Percentiles rank a stretch among this genome's conserved stretches.
phyloP scores from a whole-genome alignment of 1,140 invertebrate genomes.

The Zeugodacus cucurbitae region DNA sequence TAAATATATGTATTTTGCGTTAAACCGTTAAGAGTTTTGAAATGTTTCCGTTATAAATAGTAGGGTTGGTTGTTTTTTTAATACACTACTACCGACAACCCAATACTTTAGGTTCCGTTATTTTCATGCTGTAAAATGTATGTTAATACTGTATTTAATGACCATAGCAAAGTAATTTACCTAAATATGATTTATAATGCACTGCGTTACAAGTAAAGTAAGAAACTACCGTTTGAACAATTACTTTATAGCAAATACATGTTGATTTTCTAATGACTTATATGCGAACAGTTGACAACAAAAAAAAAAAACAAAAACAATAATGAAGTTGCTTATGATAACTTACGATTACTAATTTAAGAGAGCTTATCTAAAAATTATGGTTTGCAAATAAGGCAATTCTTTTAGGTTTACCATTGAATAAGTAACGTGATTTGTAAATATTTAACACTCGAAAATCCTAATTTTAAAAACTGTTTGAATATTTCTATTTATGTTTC shows the following conservation, averaged over 20 bases:
- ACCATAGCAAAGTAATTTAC: conserved; percentile 38
- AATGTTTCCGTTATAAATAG: background rate
- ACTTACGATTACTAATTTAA: too few relatives aligned
- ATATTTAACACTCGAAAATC: too few relatives aligned
- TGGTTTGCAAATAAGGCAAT: too few relatives aligned
- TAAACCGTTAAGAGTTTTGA: background rate
- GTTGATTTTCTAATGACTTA: too few relatives aligned
- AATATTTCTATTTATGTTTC: too few relatives aligned
- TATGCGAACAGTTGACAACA: too few relatives aligned
- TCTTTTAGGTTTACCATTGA: too few relatives aligned
- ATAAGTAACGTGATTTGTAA: too few relatives aligned
- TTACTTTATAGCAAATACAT: background rate
- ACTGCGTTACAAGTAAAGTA: background rate
- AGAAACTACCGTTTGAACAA: background rate
- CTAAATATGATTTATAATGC: background rate
- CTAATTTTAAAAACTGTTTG: too few relatives aligned
- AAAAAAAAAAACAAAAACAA: too few relatives aligned
- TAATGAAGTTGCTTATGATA: too few relatives aligned
- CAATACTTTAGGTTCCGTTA: background rate
- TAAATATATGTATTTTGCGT: background rate
- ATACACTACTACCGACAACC: background rate
- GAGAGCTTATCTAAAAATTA: too few relatives aligned
- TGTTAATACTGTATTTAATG: background rate
- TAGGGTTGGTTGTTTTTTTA: background rate
- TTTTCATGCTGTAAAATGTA: background rate